Evolutionary conservation across 64 coral and sea anemone species (phyloP).

Genomic region (Cladopsammia gracilis): DNA sequence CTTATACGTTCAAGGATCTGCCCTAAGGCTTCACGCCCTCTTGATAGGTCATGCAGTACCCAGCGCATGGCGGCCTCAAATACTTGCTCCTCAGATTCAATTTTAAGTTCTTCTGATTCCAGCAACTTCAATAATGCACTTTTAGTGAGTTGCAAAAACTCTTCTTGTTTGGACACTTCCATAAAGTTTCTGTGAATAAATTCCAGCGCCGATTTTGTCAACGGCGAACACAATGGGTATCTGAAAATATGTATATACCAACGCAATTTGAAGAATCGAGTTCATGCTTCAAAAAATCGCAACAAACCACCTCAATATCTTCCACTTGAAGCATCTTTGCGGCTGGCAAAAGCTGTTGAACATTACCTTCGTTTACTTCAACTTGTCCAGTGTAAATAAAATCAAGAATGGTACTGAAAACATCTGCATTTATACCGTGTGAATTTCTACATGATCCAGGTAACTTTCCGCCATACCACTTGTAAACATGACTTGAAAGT

Average conservation of each 20-base stretch:
- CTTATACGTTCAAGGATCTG: conserved; percentile 83
- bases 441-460: conserved; percentile 75
- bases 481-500: conserved; percentile 94
- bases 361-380: conserved; percentile 86
- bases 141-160: conserved; percentile 80
- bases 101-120: conserved; percentile 91
- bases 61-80: conserved; percentile 89
- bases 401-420: conserved; percentile 77
- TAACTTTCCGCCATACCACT: conserved; percentile 85
- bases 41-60: conserved; percentile 76
- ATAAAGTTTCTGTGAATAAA: conserved; percentile 91
- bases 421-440: conserved; percentile 73
- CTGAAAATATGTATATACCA: conserved; percentile 83
- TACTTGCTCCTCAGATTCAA: conserved; percentile 85
- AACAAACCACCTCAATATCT: conserved; percentile 86
- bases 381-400: conserved; percentile 92
- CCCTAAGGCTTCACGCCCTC: conserved; percentile 70
- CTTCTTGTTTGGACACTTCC: conserved; percentile 76
- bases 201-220: conserved; percentile 65
- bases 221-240: conserved; percentile 70
- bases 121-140: conserved; percentile 61
- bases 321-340: conserved; percentile 97
- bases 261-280: conserved; percentile 89
- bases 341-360: conserved; percentile 90
- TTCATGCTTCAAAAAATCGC: conserved; percentile 88